Percentiles rank a stretch among this genome's conserved stretches.
Conservation (phyloP, 2,888 invertebrate species). For the Macroteleia sp. region DNA sequence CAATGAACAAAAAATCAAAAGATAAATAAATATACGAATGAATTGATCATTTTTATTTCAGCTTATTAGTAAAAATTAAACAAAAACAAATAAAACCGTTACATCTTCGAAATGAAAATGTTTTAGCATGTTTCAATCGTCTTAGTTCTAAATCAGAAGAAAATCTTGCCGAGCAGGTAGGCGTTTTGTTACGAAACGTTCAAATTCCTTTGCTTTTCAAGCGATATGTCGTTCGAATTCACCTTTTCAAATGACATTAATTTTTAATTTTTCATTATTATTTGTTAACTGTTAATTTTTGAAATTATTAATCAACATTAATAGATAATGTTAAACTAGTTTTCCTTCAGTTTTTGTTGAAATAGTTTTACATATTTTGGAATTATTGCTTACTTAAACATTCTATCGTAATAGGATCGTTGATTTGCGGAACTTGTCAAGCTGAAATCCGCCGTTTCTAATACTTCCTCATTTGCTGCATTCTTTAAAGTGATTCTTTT, state of each 20-base stretch:
- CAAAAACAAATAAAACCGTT: too few species aligned
- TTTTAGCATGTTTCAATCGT: not conserved
- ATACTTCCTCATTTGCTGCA: slow-evolving; percentile 23
- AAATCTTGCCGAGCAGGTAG: slow-evolving; percentile 24
- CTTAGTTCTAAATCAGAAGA: slow-evolving; percentile 7
- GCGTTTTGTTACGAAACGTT: slow-evolving; percentile 13
- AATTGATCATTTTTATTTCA: too few species aligned
- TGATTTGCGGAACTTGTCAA: slow-evolving; percentile 25
- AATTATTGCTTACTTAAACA: too few species aligned
- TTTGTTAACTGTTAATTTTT: too few species aligned
- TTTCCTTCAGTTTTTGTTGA: not conserved
- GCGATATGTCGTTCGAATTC: not conserved
- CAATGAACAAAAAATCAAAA: too few species aligned
- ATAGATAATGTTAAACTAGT: too few species aligned
- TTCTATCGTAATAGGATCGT: too few species aligned
- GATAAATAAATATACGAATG: too few species aligned
- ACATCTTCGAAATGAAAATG: slow-evolving; percentile 1
- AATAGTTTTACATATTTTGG: too few species aligned
- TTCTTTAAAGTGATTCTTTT: slow-evolving; percentile 45
- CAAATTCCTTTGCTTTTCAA: slow-evolving; percentile 22
- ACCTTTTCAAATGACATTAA: not conserved
- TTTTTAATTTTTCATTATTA: too few species aligned
- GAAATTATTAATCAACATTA: too few species aligned
- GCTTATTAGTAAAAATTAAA: too few species aligned
- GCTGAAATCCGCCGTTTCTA: slow-evolving; percentile 36